phyloP scores from a whole-genome alignment of 2,797 vertebrate genomes.

The Emys orbicularis region DNA sequence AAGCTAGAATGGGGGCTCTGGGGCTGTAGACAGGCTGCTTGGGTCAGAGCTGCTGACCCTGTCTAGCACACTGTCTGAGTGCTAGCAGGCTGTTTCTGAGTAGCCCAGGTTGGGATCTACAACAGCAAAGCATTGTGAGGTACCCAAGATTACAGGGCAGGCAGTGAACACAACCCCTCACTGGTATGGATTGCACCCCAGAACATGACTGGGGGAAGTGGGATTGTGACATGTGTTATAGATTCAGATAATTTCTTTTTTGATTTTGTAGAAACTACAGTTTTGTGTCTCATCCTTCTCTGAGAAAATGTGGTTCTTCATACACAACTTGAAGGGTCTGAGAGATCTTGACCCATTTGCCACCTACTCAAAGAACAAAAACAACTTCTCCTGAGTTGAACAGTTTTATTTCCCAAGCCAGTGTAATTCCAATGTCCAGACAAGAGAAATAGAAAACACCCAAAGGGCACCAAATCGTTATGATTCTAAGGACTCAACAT shows the following conservation, averaged over 20 bases:
- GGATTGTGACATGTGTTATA: neutral
- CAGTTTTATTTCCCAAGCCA: neutral
- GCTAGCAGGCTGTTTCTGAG: neutral
- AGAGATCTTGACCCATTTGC: neutral
- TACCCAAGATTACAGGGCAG: neutral
- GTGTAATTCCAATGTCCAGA: neutral
- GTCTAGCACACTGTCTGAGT: neutral
- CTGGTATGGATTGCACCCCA: neutral
- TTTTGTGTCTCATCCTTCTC: neutral
- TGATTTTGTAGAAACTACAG: neutral
- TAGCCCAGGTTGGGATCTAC: neutral
- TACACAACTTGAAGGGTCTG: neutral
- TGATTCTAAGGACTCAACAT: slow-evolving; percentile 9
- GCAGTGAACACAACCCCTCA: neutral
- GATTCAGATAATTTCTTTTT: neutral
- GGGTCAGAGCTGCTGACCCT: neutral
- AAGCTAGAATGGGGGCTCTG: neutral
- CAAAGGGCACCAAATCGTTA: neutral
- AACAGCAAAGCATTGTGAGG: neutral
- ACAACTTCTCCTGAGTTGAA: neutral
- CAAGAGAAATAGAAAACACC: neutral
- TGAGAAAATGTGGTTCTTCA: neutral
- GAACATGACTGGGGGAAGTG: neutral
- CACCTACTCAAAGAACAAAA: slow-evolving; percentile 3
- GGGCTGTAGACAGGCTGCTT: neutral